Evolutionary conservation across 2,797 vertebrate species (phyloP), one percentile per base, ranked within the genome.

Genomic region (Microctenopoma lineatum): DNA sequence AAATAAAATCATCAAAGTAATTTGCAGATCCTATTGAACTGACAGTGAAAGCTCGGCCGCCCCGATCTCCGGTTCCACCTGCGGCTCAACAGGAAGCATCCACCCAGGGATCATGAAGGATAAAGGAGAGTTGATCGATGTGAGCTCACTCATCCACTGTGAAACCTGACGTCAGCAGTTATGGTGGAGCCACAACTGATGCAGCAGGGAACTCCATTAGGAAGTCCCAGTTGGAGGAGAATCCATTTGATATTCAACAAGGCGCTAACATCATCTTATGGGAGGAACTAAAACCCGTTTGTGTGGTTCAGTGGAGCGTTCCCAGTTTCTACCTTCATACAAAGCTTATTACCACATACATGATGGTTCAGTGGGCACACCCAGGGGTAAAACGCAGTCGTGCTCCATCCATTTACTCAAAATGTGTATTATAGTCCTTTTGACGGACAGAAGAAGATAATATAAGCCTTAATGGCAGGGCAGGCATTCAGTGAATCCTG

Each of bases 91-190:
- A 60, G 76, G 82, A 80, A 71, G 66, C 59, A 4, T 38, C 50
- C 66, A 59, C 55, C 7, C 41, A 7, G 66, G 54, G 72, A 78
- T 84, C 74, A 86, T 86, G 53, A 85, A 87, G 62, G 84, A 80
- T 83, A 60, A 87, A 92, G 80, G 56, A 29, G 50, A 48, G 59
- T 36, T 14, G 14, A 83, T 76, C 55, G 38, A 79, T 73, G 60
- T 73, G 74, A 52, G 57, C 34, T 48, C 59, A 25, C 58, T 71
- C 67, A 0, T 73, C 67, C 61, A 15, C 81, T 70, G 80, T 29
- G 81, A 66, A 2, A 26, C 15, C 63, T 74, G 79, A 83, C 27
- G 65, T 79, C 70, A 69, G 59, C 44, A 13, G 53, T n/a, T 59
- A 53, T 45, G 52, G 38, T 29, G 27, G 47, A 29, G 9, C 36